Evolutionary conservation across 2,888 invertebrate species (phyloP), one percentile per base, ranked within the genome.

Genomic region (Brachyopa scutellaris): DNA sequence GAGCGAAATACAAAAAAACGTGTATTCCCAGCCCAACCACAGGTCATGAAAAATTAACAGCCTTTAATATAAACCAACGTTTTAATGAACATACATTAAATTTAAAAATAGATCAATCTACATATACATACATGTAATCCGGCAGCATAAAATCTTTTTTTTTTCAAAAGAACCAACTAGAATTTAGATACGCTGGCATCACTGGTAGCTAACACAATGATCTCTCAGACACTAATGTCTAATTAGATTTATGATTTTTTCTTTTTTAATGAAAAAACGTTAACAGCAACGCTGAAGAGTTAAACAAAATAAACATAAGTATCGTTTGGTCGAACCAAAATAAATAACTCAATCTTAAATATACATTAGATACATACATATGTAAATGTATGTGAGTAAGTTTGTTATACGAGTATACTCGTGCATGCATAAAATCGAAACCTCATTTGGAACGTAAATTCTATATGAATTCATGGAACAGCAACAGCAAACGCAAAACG

Each of bases 61-160:
- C 31, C 61, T 61, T 70, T 53, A 72, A 61, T 62, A 45, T 6
- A n/a, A n/a, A n/a, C n/a, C n/a, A n/a, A n/a, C 53, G 42, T 61
- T 61, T 72, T 72, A 72, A 72, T 72, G 72, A 29, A 19, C 53
- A 47, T 62, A 66, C 67, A 79, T 79, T 53, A 74, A 74, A 47
- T 55, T 53, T 55, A 55, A 74, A 79, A 73, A 79, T 74, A 73
- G 74, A 67, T 55, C 59, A 29, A 73, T 61, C 26, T 26, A 5
- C 26, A 23, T 53, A 51, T 49, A 23, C 49, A 61, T 38, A 51
- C 64, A 64, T 51, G 38, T 49, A 26, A 36, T 47, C 36, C 23
- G 2, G 13, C 8, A 45, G 31, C 31, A 59, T 42, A 59, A 11
- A 59, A 26, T 26, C 3, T 6, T 26, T 6, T 3, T 26, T 6